Evolutionary conservation across 2,113 vertebrate genomes (phyloP), one percentile per base, ranked within the genome.

Genomic region (Otocyon megalotis): DNA sequence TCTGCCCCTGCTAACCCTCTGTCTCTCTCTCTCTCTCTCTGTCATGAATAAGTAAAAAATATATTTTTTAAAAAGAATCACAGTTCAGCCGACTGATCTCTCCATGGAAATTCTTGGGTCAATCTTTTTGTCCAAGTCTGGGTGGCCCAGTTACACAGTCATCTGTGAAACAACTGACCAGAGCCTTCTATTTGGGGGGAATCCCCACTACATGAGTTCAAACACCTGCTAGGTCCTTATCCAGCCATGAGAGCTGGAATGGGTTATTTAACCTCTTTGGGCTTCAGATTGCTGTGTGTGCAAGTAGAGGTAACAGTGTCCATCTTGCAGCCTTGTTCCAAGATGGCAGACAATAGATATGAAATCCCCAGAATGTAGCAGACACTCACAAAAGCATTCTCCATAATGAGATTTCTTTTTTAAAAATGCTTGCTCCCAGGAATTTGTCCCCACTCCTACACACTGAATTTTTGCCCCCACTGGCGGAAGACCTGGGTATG

Each of bases 91-190:
- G n/a, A n/a, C n/a, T 15, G 67, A 48, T 79, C 22, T 28, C 3
- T 90, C 74, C 26, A 20, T 32, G 72, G 19, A 71, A 63, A 84
- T 58, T 71, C 37, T 87, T 77, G 26, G 17, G 26, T 60, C 35
- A 58, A 12, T 24, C 15, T 8, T 69, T 87, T 56, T 63, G 24
- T 3, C 62, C 30, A 71, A 35, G 20, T 83, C 20, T 90, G 32
- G 17, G 30, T 30, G 67, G 37, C 14, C 37, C 26, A 37, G 15
- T 63, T 88, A 14, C 1, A 92, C 0, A 2, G n/a, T 54, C 71
- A 48, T 56, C 35, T 54, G 48, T 19, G 62, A 63, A 88, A 95
- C 17, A 91, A 65, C 35, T 88, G 92, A 67, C 60, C 30, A 81
- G 65, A 90, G 30, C 13, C 43, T 94, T 85, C 60, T 58, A 15